A percentile compares a stretch with the other conserved stretches of the same genome.
These are phyloP conservation scores for Acromyrmex echinatior DNA, from an alignment of 1,140 invertebrate genomes.

Conservation along the genomic window DNA sequence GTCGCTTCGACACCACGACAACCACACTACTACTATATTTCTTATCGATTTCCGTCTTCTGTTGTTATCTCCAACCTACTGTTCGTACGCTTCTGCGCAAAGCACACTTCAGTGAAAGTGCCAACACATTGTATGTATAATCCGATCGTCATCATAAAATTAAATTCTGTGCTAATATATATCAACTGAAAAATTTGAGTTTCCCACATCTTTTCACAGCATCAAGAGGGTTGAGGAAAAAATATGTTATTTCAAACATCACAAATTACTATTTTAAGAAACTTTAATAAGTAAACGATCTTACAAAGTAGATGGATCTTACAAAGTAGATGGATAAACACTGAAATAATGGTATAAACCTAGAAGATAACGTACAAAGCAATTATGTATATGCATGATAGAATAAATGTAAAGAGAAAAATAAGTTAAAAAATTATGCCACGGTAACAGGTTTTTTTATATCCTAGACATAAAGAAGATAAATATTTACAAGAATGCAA, in stretches of 20 bases:
- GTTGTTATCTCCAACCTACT: not conserved
- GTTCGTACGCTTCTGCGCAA: constrained; percentile 26
- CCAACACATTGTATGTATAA: not conserved
- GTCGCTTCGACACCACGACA: too few relatives aligned
- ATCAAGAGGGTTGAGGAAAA: not conserved
- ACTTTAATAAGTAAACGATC: constrained; percentile 49
- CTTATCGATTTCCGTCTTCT: not conserved
- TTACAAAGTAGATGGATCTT: constrained; percentile 38
- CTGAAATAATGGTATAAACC: constrained; percentile 31
- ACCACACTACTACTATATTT: not conserved
- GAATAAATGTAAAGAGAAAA: constrained; percentile 20
- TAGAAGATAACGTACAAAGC: constrained; percentile 33
- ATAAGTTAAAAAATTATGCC: constrained; percentile 58
- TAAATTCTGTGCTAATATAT: not conserved
- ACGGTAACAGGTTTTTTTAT: constrained; percentile 40
- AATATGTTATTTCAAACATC: not conserved
- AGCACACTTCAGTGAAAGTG: not conserved
- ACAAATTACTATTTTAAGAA: constrained; percentile 23
- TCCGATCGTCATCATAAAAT: not conserved
- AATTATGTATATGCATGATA: constrained; percentile 20
- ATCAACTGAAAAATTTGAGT: not conserved
- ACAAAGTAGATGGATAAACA: constrained; percentile 35
- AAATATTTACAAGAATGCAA: constrained; percentile 27
- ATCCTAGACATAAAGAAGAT: constrained; percentile 21
- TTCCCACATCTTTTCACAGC: not conserved